Evolutionary conservation across 1,140 invertebrate species (phyloP), one percentile per base, ranked within the genome.

Genomic region (Drosophila trapezifrons): DNA sequence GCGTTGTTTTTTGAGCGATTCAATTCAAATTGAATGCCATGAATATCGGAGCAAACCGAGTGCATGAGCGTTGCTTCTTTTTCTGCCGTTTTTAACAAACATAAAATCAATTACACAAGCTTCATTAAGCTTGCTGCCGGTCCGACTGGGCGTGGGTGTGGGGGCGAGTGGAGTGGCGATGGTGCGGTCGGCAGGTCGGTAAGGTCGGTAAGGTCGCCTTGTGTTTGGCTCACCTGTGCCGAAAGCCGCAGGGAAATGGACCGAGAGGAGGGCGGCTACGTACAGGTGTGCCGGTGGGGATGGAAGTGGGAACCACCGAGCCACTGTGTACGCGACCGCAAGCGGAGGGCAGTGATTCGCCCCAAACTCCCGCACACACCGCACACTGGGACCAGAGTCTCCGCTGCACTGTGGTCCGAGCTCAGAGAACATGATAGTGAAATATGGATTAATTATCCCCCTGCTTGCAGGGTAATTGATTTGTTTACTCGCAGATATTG

Each of bases 61-160:
- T 76, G 76, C 73, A 64, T 49, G 76, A 62, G 57, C 40, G 77
- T 80, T 80, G 80, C 78, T 86, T 86, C 78, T 87, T 86, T 87
- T 86, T 86, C 79, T 86, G 83, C 83, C 83, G 83, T 86, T 86
- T 86, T 86, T 87, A 86, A 82, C 83, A 86, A 86, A 86, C 83
- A 86, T 79, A 87, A 86, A 86, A 86, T 86, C 83, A 86, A 86
- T 86, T 86, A 86, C 83, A 86, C 79, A 86, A 87, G 83, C 83
- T 86, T 86, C 79, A 87, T 86, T 86, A 86, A 86, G 82, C 82
- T 85, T 59, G 37, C 72, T 56, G 54, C 13, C 27, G 46, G 1
- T 27, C 38, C 52, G 64, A 54, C 43, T 80, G 47, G 17, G 27
- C 49, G 29, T n/a, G 54, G 12, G 29, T 43, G 47, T 17, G 67